Evolutionary conservation across 2,888 invertebrate species (phyloP).

Genomic region (Patella pellucida): DNA sequence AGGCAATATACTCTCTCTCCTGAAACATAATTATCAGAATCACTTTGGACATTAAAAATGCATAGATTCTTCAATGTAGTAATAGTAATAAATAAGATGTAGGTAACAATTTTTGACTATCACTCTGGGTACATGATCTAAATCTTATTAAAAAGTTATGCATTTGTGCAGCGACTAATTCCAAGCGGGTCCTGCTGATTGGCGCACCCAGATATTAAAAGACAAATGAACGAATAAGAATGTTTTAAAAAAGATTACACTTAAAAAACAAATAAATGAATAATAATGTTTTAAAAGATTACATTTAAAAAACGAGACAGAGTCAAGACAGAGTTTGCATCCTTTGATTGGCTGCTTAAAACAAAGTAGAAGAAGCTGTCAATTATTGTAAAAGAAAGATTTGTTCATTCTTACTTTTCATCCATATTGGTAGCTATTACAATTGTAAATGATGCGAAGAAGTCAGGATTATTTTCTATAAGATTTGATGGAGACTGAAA

Average conservation of each 20-base stretch:
- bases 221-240: too few relatives aligned
- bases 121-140: too few relatives aligned
- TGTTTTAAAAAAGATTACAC: background rate
- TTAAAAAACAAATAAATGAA: background rate
- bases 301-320: background rate
- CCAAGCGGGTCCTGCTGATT: too few relatives aligned
- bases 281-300: background rate
- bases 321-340: too few relatives aligned
- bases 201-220: too few relatives aligned
- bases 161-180: too few relatives aligned
- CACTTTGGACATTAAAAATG: background rate
- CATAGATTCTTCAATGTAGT: background rate
- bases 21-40: too few relatives aligned
- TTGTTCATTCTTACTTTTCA: slow-evolving; percentile 74
- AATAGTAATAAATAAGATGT: too few relatives aligned
- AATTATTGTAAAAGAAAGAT: background rate
- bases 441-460: slow-evolving; percentile 88
- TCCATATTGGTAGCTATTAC: slow-evolving; percentile 86
- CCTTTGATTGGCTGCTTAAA: too few relatives aligned
- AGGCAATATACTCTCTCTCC: too few relatives aligned
- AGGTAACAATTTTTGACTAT: too few relatives aligned
- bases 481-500: slow-evolving; percentile 82
- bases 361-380: background rate
- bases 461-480: slow-evolving; percentile 86
- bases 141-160: too few relatives aligned